Evolutionary conservation across 2,888 invertebrate species (phyloP).

Genomic region (Zonitis immaculata): DNA sequence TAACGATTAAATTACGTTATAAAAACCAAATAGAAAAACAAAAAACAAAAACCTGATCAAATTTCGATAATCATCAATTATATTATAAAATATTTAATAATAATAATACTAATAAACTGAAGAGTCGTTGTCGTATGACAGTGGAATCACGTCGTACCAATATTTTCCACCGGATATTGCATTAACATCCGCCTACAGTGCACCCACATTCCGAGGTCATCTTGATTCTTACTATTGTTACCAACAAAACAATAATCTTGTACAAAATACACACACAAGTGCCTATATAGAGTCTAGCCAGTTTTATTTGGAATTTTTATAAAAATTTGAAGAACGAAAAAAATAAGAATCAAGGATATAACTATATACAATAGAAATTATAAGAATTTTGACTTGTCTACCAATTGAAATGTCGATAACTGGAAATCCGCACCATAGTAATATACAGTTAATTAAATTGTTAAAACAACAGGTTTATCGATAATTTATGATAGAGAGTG

Average conservation of each 20-base stretch:
- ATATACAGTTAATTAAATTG: too few relatives aligned
- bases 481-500: too few relatives aligned
- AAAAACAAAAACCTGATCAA: not conserved
- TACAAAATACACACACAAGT: not conserved
- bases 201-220: conserved; percentile 31
- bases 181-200: conserved; percentile 32
- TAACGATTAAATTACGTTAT: not conserved
- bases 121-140: too few relatives aligned
- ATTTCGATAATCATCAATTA: not conserved
- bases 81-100: too few relatives aligned
- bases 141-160: conserved; percentile 27
- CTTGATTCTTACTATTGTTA: conserved; percentile 15
- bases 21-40: too few relatives aligned
- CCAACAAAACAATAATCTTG: not conserved
- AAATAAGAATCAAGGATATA: not conserved
- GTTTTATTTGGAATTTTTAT: not conserved
- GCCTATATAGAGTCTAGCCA: not conserved
- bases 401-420: too few relatives aligned
- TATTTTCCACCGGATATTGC: conserved; percentile 35
- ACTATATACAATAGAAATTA: too few relatives aligned
- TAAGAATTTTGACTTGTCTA: too few relatives aligned
- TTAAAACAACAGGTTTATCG: too few relatives aligned
- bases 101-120: too few relatives aligned
- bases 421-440: too few relatives aligned
- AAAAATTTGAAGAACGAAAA: too few relatives aligned